phyloP scores from a whole-genome alignment of 2,797 vertebrate species.

The Serranus cabrilla region DNA sequence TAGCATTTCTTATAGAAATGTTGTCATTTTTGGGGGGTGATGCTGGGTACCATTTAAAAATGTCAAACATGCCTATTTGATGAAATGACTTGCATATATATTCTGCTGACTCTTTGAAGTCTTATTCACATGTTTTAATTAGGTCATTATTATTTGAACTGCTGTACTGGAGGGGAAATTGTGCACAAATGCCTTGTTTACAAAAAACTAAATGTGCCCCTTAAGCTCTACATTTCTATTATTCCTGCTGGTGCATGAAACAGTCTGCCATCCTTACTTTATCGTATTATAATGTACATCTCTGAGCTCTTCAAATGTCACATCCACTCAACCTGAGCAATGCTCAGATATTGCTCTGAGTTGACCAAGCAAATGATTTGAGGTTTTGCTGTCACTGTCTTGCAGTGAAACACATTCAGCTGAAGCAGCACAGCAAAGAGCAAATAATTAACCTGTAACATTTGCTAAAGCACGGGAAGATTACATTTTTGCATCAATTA shows the following conservation, averaged over 20 bases:
- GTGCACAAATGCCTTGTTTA: constrained; percentile 20
- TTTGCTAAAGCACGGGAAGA: constrained; percentile 11
- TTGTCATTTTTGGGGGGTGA: neutral
- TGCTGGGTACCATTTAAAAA: constrained; percentile 6
- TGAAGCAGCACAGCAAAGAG: constrained; percentile 26
- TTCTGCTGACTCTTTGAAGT: constrained; percentile 7
- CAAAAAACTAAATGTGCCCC: constrained; percentile 13
- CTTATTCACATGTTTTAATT: neutral
- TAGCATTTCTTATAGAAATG: constrained; percentile 1
- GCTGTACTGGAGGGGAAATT: constrained; percentile 5
- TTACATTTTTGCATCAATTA: constrained; percentile 14
- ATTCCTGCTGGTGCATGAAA: constrained; percentile 23
- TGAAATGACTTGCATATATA: neutral
- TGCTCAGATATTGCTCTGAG: constrained; percentile 51
- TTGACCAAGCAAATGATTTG: constrained; percentile 58
- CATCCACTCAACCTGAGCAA: constrained; percentile 41
- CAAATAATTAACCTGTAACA: constrained; percentile 42
- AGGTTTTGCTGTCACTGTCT: constrained; percentile 32
- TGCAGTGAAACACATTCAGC: constrained; percentile 40
- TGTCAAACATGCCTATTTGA: constrained; percentile 21
- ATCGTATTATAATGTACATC: constrained; percentile 36
- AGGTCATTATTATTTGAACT: constrained; percentile 5
- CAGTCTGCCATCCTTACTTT: constrained; percentile 29
- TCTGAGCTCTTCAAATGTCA: constrained; percentile 55
- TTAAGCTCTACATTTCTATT: constrained; percentile 18